Evolutionary conservation across 2,888 invertebrate species (phyloP), one percentile per base, ranked within the genome.

Genomic region (Nudaria mundana): DNA sequence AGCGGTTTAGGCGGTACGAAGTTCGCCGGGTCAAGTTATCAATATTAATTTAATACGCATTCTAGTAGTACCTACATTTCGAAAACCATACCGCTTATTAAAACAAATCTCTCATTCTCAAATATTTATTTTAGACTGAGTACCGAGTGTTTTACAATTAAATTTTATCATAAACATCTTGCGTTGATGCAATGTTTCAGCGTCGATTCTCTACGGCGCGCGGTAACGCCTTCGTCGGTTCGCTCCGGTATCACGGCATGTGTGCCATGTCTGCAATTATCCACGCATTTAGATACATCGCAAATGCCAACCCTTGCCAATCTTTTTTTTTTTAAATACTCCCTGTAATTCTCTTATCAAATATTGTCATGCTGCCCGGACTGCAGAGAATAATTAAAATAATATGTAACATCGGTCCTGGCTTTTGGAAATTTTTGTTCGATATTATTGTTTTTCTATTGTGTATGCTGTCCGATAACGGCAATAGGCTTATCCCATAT

Each of bases 231-330:
- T 64, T 55, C 48, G 45, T 16, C 42, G 47, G 42, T 52, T 43
- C 60, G 60, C 33, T 48, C 40, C 54, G 54, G 45, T 48, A 50
- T 46, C 30, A 23, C 49, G 48, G 37, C 54, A 47, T 51, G 53
- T 50, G 50, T 48, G 56, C 65, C 41, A 45, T 48, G 56, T 52
- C 52, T 48, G 57, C 67, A 66, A 73, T 76, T 75, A 73, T 71
- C 62, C 57, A 73, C 66, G 72, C 70, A 58, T 63, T 63, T 55
- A 56, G 56, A 59, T 63, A 44, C 55, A 58, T 56, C 36, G 37
- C 35, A 37, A 37, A 45, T 43, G 44, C 52, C 33, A 44, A 36
- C 38, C 12, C 34, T 38, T 32, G 24, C 23, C 5, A 28, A 30
- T 26, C 38, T 29, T 11, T 29, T 37, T 33, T 44, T 45, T 13